Base-by-base conservation (phyloP, 2,888 invertebrate genomes). In the Meiosimyza decipiens region DNA sequence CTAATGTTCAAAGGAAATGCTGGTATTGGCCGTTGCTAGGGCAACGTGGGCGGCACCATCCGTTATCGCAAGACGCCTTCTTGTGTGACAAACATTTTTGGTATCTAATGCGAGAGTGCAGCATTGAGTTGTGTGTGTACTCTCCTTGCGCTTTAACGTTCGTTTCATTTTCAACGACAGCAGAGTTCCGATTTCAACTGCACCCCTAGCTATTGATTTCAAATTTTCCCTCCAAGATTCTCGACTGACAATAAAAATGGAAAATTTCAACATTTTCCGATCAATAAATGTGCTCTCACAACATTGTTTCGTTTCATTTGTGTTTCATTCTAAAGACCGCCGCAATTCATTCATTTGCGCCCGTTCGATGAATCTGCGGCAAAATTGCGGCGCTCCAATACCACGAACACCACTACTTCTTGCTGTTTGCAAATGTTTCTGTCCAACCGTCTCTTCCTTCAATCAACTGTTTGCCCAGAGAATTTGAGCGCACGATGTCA, bases 391-490 rank as follows among this genome's bases (percentile, higher is more conserved):
- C 47, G 57, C 47, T 57, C 49, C 57, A 40, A 40, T 40, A 40
- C 40, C 40, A 40, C 40, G 40, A 40, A 40, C 40, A 40, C 40
- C 40, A 40, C 40, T 40, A 9, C 40, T 40, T 40, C 40, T 40
- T 78, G 78, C 78, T n/a, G 68, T 55, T 57, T 40, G 62, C 60
- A 72, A 70, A 72, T 75, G 78, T 80, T 80, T 79, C 81, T 81
- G 83, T 33, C 49, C 33, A 12, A 28, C 15, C 66, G 67, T 40
- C 16, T 13, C n/a, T 51, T 54, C 54, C 16, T 28, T 40, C 15
- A 28, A 15, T 15, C 65, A 62, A 6, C 62, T 81, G 80, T 82
- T 81, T 81, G 77, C 79, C 74, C 79, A 81, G 81, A 81, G 81
- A 82, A 40, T 40, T 40, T 40, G 40, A 40, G 40, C 40, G 40